These are phyloP conservation scores for Brachyistius frenatus DNA, from an alignment of 2,113 vertebrate species.

Conservation along the genomic window DNA sequence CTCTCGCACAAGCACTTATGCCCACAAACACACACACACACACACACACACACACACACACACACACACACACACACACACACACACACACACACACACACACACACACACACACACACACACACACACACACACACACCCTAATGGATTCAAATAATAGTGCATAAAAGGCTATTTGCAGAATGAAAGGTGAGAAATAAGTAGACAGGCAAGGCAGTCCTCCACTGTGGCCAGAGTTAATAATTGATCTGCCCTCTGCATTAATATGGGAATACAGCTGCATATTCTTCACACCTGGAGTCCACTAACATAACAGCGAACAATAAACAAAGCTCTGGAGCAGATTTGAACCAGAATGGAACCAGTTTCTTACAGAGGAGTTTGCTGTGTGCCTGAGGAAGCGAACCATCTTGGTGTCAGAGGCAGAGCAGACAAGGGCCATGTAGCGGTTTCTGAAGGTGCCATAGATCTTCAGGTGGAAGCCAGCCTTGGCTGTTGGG, in stretches of 20 bases:
- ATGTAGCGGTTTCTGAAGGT: constrained; percentile 87
- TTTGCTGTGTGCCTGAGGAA: constrained; percentile 86
- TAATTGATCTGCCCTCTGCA: background rate
- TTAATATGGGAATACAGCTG: constrained; percentile 22
- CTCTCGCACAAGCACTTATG: background rate
- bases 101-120: background rate
- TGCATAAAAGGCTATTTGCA: constrained; percentile 45
- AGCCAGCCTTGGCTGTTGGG: constrained; percentile 74
- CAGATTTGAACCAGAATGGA: background rate
- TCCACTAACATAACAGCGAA: background rate
- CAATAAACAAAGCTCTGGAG: background rate
- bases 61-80: background rate
- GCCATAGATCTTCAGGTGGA: constrained; percentile 88
- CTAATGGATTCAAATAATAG: constrained; percentile 34
- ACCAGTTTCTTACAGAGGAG: constrained; percentile 78
- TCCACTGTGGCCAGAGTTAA: background rate
- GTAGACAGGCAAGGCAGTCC: background rate
- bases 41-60: background rate
- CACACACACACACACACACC: constrained; percentile 7
- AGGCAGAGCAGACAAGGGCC: constrained; percentile 82
- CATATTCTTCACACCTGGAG: background rate
- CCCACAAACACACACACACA: background rate
- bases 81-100: background rate
- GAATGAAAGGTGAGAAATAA: constrained; percentile 37
- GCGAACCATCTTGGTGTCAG: constrained; percentile 85